phyloP scores from a whole-genome alignment of 1,140 invertebrate species.

The Conus ventricosus region DNA sequence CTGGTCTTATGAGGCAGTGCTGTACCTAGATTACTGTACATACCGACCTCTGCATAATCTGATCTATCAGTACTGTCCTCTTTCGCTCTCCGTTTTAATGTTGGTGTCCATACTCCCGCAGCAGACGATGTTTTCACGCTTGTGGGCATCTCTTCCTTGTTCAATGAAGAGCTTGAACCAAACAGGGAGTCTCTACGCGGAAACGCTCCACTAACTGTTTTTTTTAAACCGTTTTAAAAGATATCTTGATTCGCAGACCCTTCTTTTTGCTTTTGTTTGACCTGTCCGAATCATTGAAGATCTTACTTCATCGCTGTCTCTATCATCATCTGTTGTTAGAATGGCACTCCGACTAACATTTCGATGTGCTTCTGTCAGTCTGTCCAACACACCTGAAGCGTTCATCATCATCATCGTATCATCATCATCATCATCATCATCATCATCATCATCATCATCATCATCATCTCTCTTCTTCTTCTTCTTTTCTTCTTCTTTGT shows the following conservation, averaged over 20 bases:
- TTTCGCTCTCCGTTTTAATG: conserved; percentile 36
- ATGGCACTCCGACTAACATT: conserved; percentile 58
- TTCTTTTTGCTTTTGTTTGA: conserved; percentile 36
- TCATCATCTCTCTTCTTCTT: background rate
- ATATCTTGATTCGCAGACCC: conserved; percentile 38
- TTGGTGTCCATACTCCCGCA: conserved; percentile 24
- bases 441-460: too few species aligned
- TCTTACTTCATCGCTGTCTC: conserved; percentile 27
- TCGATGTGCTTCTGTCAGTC: conserved; percentile 46
- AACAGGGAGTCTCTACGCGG: conserved; percentile 36
- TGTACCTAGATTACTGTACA: too few species aligned
- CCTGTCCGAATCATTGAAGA: conserved; percentile 30
- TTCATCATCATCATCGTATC: background rate
- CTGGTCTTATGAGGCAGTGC: too few species aligned
- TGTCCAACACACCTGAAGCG: conserved; percentile 26
- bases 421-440: too few species aligned
- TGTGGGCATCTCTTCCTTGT: conserved; percentile 36
- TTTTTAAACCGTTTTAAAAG: conserved; percentile 62
- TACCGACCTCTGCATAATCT: background rate
- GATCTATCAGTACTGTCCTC: conserved; percentile 26
- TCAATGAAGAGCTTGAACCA: conserved; percentile 33
- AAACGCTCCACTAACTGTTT: conserved; percentile 54
- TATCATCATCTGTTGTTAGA: conserved; percentile 37
- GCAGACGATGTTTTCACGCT: background rate
- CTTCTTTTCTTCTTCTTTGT: background rate